These are phyloP conservation scores for Chrysogorgia sp. DNA, from an alignment of 92 coral and sea anemone genomes.

Conservation along the genomic window DNA sequence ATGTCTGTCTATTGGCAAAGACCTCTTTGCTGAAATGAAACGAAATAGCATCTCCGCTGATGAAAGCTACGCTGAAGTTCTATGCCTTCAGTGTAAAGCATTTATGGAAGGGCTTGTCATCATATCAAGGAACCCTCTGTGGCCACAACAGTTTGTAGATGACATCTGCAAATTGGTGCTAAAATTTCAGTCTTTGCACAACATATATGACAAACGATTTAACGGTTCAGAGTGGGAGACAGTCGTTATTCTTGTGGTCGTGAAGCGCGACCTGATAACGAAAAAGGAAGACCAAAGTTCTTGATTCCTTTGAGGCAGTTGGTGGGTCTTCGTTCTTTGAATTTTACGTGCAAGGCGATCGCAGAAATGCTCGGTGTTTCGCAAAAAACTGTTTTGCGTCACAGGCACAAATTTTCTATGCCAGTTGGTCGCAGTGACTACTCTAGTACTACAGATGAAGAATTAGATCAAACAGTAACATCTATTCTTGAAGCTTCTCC, in stretches of 20 bases:
- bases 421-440: conserved; percentile 20
- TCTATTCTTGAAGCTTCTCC: no score
- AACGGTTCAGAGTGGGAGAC: no score
- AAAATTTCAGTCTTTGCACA: no score
- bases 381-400: conserved; percentile 51
- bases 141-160: background rate
- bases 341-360: conserved; percentile 55
- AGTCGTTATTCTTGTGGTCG: no score
- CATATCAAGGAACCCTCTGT: background rate
- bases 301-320: no score
- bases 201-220: no score
- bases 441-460: background rate
- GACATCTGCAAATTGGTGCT: background rate
- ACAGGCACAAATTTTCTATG: conserved; percentile 34
- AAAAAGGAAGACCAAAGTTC: conserved; percentile 57
- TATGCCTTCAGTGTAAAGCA: background rate
- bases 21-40: background rate
- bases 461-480: background rate
- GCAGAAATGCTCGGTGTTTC: conserved; percentile 62
- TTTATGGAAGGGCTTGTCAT: background rate
- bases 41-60: background rate
- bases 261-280: no score
- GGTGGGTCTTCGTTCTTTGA: conserved; percentile 58
- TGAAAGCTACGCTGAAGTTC: background rate
- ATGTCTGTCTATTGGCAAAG: no score